Evolutionary conservation across 2,888 invertebrate genomes (phyloP), one percentile per base, ranked within the genome.

Genomic region (Mycalesis mineus): DNA sequence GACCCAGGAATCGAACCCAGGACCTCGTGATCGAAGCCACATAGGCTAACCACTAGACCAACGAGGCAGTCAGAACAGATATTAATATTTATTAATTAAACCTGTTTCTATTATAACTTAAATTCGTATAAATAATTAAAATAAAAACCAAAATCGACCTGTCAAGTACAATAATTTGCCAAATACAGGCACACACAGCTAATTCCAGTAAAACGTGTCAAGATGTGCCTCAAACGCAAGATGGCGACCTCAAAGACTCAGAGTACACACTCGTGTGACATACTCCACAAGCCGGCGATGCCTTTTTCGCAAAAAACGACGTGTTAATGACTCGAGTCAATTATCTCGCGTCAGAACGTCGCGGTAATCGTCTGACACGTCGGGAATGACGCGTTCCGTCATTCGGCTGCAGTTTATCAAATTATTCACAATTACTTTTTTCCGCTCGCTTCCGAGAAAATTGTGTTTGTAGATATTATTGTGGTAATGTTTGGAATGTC

Each of bases 301-400:
- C 40, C 51, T 29, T 14, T 11, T 40, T 31, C 14, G 39, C 55
- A 44, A 48, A 55, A 55, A 55, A 11, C 47, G 57, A 47, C 53
- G 54, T 60, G 60, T 42, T 60, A 62, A 62, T 57, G 63, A 63
- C 55, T 9, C 2, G 29, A 42, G 17, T 57, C 56, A 62, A 64
- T 64, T 56, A 64, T 60, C 54, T 51, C 56, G 63, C 62, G 63
- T 60, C 63, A 54, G 42, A 58, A 47, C 53, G 62, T 54, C 51
- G 47, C 53, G 28, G 14, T 55, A 40, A 52, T 47, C 60, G 56
- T 28, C 17, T 31, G 37, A 22, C 45, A 17, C 47, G 56, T 28
- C 22, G 17, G 50, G 48, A 55, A 52, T 42, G 53, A 52, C 48
- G 42, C 28, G 15, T n/a, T 7, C 47, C 39, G 54, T 55, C 60